Conservation (phyloP, 2,888 invertebrate genomes). For the Rhogogaster chlorosoma region DNA sequence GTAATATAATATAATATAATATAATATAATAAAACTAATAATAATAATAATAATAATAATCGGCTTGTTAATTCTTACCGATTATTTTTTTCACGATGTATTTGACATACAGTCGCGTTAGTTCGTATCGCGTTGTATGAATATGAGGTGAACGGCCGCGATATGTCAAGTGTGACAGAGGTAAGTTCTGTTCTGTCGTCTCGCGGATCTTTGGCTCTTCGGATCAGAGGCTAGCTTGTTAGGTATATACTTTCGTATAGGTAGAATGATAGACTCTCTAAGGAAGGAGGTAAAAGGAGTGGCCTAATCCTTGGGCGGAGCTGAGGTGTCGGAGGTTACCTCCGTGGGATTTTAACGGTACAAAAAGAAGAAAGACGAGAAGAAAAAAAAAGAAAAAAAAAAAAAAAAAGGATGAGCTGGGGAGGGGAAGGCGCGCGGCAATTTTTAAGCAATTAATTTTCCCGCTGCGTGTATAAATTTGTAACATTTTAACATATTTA, state of each 20-base stretch:
- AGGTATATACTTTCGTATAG: not conserved
- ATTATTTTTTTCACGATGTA: not conserved
- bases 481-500: not conserved
- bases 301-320: conserved; percentile 45
- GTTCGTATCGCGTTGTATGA: conserved; percentile 15
- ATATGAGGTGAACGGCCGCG: conserved; percentile 36
- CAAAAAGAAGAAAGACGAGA: not conserved
- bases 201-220: not conserved
- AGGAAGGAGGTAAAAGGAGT: conserved; percentile 34
- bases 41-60: not conserved
- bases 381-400: not conserved
- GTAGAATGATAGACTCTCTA: conserved; percentile 1
- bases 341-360: conserved; percentile 31
- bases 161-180: conserved; percentile 25
- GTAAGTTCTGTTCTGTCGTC: not conserved
- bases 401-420: not conserved
- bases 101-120: not conserved
- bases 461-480: not conserved
- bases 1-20: no score
- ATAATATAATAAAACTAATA: not conserved
- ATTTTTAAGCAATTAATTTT: not conserved
- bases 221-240: not conserved
- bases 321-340: conserved; percentile 43
- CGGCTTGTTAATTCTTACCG: not conserved
- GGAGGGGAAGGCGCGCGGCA: not conserved